These are phyloP conservation scores for Leptodactylus fallax DNA, from an alignment of 2,797 vertebrate genomes.

Conservation along the genomic window DNA sequence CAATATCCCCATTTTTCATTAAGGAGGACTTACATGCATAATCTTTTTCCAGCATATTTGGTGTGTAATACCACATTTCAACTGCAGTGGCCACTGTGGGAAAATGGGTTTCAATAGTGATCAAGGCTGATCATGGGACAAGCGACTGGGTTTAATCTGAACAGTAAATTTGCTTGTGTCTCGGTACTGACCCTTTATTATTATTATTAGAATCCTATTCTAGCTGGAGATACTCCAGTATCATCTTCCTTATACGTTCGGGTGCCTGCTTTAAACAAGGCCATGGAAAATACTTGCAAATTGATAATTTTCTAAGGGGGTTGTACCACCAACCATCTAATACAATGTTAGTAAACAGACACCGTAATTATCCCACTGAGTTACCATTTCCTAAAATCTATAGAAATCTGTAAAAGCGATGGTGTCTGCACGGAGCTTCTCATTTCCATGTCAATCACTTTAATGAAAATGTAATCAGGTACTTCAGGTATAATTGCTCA, in stretches of 20 bases:
- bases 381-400: neutral
- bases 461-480: slow-evolving; percentile 51
- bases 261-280: neutral
- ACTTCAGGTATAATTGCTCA: slow-evolving; percentile 43
- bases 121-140: neutral
- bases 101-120: neutral
- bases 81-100: neutral
- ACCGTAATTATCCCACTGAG: slow-evolving; percentile 8
- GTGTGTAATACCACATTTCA: neutral
- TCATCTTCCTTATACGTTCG: neutral
- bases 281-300: neutral
- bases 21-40: too few relatives aligned
- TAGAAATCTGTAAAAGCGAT: slow-evolving; percentile 12
- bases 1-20: too few relatives aligned
- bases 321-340: neutral
- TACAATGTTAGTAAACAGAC: slow-evolving; percentile 32
- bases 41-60: too few relatives aligned
- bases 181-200: neutral
- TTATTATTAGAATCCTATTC: neutral
- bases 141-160: neutral
- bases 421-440: neutral
- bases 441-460: slow-evolving; percentile 47
- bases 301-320: neutral
- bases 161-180: too few relatives aligned
- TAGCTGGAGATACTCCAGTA: neutral